Evolutionary conservation across 2,888 invertebrate species (phyloP).

Genomic region (Acleris holmiana): DNA sequence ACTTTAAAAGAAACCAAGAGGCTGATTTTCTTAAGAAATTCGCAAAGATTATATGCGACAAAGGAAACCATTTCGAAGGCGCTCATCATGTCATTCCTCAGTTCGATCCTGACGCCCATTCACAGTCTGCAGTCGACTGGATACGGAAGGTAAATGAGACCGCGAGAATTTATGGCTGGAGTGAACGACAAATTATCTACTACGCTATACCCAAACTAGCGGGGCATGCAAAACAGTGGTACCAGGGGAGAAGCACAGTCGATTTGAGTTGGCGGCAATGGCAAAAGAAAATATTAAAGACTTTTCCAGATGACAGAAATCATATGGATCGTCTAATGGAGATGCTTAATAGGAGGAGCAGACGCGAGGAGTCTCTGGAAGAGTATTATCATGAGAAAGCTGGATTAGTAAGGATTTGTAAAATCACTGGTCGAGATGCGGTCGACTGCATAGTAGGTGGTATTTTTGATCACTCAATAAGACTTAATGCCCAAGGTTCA

Average conservation of each 20-base stretch:
- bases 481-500: constrained; percentile 26
- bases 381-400: constrained; percentile 39
- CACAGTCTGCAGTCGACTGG: too few relatives aligned
- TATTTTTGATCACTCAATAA: constrained; percentile 29
- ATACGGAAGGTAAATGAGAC: too few relatives aligned
- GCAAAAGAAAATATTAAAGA: constrained; percentile 39
- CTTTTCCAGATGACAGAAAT: constrained; percentile 42
- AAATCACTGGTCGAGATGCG: constrained; percentile 33
- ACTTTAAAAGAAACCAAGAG: too few relatives aligned
- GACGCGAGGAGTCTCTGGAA: constrained; percentile 39
- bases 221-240: constrained; percentile 42
- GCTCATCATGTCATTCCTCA: too few relatives aligned
- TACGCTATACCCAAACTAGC: constrained; percentile 42
- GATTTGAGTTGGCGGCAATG: constrained; percentile 41
- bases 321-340: constrained; percentile 40
- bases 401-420: constrained; percentile 36
- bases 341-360: constrained; percentile 40
- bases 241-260: constrained; percentile 37
- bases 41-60: too few relatives aligned
- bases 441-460: constrained; percentile 35
- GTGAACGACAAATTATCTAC: too few relatives aligned
- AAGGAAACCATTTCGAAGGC: too few relatives aligned
- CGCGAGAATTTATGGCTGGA: too few relatives aligned
- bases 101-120: too few relatives aligned
- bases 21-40: too few relatives aligned